Percentiles rank a stretch among this genome's conserved stretches.
These are phyloP conservation scores for Labeo rohita DNA, from an alignment of 2,113 vertebrate genomes.

Conservation along the genomic window DNA sequence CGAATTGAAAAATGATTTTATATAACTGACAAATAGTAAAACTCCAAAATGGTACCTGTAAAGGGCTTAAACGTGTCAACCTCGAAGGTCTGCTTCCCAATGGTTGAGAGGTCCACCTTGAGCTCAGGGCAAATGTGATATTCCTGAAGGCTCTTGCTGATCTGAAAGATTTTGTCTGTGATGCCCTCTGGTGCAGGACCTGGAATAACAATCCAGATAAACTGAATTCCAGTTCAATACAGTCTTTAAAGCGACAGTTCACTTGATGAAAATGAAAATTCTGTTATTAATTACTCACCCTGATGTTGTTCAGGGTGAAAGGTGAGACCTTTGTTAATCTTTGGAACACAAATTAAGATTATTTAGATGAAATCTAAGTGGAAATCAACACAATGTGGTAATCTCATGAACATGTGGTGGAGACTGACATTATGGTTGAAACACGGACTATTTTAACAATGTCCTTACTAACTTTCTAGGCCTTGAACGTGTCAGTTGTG, in stretches of 20 bases:
- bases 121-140: conserved; percentile 95
- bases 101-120: conserved; percentile 86
- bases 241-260: neutral
- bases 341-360: too few relatives aligned
- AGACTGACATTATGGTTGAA: too few relatives aligned
- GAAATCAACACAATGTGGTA: too few relatives aligned
- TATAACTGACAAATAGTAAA: neutral
- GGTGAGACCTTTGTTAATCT: too few relatives aligned
- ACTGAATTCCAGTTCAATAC: neutral
- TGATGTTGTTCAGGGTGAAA: too few relatives aligned
- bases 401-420: too few relatives aligned
- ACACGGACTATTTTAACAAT: too few relatives aligned
- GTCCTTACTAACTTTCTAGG: too few relatives aligned
- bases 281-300: too few relatives aligned
- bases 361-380: too few relatives aligned
- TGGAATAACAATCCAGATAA: conserved; percentile 56
- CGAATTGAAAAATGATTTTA: neutral
- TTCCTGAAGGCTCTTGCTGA: conserved; percentile 94
- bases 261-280: too few relatives aligned
- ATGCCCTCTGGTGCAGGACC: conserved; percentile 94
- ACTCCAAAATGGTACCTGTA: conserved; percentile 75
- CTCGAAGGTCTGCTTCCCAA: conserved; percentile 96
- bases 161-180: conserved; percentile 95
- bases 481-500: too few relatives aligned
- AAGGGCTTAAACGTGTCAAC: conserved; percentile 94